Conservation (phyloP, 2,888 invertebrate species). For the Chrysina gloriosa region DNA sequence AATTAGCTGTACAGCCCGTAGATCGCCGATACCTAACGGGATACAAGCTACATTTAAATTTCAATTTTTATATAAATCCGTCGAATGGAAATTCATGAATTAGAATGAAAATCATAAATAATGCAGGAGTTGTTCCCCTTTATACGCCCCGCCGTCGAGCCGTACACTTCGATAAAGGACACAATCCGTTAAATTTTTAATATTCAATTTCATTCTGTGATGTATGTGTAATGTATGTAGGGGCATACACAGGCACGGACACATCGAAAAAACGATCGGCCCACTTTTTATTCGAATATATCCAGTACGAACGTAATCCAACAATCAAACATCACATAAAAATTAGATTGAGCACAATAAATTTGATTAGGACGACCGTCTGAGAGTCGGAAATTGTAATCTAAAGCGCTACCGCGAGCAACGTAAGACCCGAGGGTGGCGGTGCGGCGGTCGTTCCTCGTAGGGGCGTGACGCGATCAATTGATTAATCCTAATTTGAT, state of each 20-base stretch:
- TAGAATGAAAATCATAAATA: slow-evolving; percentile 32
- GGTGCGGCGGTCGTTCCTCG: no score
- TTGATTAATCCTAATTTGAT: slow-evolving; percentile 37
- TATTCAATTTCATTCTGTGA: slow-evolving; percentile 15
- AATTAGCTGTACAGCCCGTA: no score
- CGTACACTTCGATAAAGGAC: slow-evolving; percentile 4
- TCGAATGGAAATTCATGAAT: slow-evolving; percentile 25
- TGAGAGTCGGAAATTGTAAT: not conserved
- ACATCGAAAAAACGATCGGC: not conserved
- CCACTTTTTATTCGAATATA: slow-evolving; percentile 5
- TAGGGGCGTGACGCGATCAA: slow-evolving; percentile 29
- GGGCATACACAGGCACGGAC: not conserved
- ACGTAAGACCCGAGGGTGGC: no score
- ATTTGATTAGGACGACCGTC: slow-evolving; percentile 10
- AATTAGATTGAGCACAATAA: slow-evolving; percentile 28
- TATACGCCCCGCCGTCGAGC: not conserved
- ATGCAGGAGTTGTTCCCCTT: slow-evolving; percentile 13
- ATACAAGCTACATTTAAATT: slow-evolving; percentile 18
- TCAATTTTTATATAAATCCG: slow-evolving; percentile 27
- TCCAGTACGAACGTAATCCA: not conserved
- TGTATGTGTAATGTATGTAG: not conserved
- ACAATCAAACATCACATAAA: slow-evolving; percentile 20
- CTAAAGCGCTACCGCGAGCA: no score
- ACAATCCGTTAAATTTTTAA: slow-evolving; percentile 24
- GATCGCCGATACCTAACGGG: no score